Percentiles rank a stretch among this genome's conserved stretches.
Conservation (phyloP, 2,797 vertebrate species). For the Sternotherus odoratus region DNA sequence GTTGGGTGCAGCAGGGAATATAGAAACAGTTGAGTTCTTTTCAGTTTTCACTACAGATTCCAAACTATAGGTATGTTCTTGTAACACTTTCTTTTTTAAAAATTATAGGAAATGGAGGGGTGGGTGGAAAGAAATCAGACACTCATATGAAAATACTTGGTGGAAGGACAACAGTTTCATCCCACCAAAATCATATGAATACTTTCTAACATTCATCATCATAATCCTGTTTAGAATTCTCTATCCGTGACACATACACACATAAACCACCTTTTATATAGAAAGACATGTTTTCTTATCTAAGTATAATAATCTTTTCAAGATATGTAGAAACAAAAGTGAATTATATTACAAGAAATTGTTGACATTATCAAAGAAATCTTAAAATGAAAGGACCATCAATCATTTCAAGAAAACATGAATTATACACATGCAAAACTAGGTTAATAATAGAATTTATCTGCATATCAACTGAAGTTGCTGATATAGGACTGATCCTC, state of each 20-base stretch:
- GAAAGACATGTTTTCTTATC: background rate
- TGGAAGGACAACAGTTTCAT: background rate
- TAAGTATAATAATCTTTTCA: background rate
- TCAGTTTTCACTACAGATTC: background rate
- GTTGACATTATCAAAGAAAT: background rate
- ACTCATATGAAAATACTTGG: constrained; percentile 16
- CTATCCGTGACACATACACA: background rate
- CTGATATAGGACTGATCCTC: background rate
- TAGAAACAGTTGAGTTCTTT: background rate
- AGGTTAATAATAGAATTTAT: background rate
- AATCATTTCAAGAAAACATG: background rate
- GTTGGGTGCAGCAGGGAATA: background rate
- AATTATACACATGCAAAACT: background rate
- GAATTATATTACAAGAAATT: background rate
- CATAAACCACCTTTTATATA: background rate
- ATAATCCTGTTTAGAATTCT: constrained; percentile 14
- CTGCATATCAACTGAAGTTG: background rate
- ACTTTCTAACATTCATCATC: background rate
- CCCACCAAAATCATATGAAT: background rate
- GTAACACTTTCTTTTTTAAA: background rate
- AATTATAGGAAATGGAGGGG: background rate
- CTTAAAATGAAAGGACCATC: background rate
- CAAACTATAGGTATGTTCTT: background rate
- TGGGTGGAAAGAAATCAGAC: background rate
- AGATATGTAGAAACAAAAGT: background rate